Evolutionary conservation across 2,113 vertebrate genomes (phyloP), one percentile per base, ranked within the genome.

Genomic region (Sylvilagus bachmani): DNA sequence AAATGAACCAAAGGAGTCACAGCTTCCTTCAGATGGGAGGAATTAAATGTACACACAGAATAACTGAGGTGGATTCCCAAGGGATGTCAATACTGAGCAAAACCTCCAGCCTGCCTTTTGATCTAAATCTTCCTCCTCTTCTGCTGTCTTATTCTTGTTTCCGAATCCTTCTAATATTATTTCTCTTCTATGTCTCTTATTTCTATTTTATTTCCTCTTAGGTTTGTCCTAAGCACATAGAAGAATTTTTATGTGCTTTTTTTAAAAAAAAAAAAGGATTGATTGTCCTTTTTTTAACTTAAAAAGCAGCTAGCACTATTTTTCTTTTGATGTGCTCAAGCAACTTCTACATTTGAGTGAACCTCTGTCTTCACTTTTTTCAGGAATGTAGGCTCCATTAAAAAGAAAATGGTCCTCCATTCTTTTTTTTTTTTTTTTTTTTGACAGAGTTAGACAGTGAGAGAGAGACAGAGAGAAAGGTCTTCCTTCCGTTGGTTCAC

Each of bases 371-470:
- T 66, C 19, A 87, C 49, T 38, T 93, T 90, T 71, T 67, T 51
- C 21, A 33, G 75, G 69, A 90, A 84, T 93, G 53, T 24, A 62
- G 22, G 62, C 53, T 58, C 21, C 33, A 44, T 51, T 82, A 69
- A 62, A 90, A 96, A 95, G 38, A 71, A 94, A 94, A 78, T 8
- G 51, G 44, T 5, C 62, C 55, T 95, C 77, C 27, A 27, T 53
- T 73, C 67, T 82, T 24, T 44, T 44, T 44, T 9, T 44, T 44
- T 44, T 9, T 44, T 44, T 44, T 44, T 44, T 44, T 44, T 44
- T 44, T 7, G 44, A 44, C 8, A 44, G 44, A 44, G 44, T 44
- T 44, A 44, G 1, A 44, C 44, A 44, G 7, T 44, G 44, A 44
- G 44, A 44, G 44, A 44, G 44, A 44, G 44, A 44, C 44, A 44